Evolutionary conservation across 2,113 vertebrate genomes (phyloP).

Genomic region (Okapia johnstoni): DNA sequence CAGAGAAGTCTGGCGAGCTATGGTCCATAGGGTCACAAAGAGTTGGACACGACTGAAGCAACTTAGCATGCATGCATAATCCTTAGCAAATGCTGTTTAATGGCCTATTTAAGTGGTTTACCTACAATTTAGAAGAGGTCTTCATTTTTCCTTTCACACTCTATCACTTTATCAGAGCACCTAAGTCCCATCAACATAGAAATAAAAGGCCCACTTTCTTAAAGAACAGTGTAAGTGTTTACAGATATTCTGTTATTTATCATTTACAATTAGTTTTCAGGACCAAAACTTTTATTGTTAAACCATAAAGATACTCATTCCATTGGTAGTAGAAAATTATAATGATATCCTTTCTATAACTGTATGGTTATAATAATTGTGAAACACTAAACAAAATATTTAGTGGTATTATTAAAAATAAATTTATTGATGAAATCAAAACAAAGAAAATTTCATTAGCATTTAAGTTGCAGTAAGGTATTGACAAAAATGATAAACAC

Average conservation of each 20-base stretch:
- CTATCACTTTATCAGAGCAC: not conserved
- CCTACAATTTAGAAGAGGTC: not conserved
- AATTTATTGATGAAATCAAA: slow-evolving; percentile 7
- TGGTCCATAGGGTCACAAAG: not conserved
- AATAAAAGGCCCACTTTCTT: not conserved
- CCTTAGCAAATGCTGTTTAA: not conserved
- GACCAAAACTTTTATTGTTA: not conserved
- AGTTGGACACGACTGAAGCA: not conserved
- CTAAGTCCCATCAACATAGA: not conserved
- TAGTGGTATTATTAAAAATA: not conserved
- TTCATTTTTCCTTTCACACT: not conserved
- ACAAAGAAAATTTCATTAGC: not conserved
- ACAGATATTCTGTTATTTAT: not conserved
- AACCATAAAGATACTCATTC: not conserved
- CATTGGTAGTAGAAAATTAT: not conserved
- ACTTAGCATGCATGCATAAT: not conserved
- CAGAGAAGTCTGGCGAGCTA: not conserved
- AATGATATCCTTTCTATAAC: not conserved
- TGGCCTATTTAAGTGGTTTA: not conserved
- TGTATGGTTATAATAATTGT: not conserved
- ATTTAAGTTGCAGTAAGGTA: not conserved
- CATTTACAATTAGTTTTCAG: not conserved
- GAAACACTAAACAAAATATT: not conserved
- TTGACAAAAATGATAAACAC: not conserved
- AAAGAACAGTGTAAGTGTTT: not conserved